phyloP scores from a whole-genome alignment of 2,113 vertebrate genomes.

The Apaloderma vittatum region DNA sequence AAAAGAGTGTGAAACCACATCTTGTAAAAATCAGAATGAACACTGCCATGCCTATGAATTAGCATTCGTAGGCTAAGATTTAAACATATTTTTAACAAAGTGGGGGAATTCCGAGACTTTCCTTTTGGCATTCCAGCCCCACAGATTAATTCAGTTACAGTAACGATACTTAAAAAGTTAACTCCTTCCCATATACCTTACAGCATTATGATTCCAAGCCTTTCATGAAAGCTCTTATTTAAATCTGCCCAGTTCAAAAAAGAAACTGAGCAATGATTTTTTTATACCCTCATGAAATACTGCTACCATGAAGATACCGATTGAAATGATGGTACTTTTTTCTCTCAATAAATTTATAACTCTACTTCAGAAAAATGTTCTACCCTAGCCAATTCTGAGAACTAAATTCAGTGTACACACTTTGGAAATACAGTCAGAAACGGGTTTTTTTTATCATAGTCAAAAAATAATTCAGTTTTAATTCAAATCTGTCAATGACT shows the following conservation, averaged over 20 bases:
- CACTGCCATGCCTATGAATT: background rate
- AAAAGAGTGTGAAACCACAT: background rate
- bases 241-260: background rate
- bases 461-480: background rate
- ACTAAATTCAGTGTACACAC: background rate
- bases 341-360: background rate
- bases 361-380: background rate
- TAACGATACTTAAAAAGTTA: background rate
- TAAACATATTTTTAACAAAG: background rate
- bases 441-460: background rate
- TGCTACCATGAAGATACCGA: background rate
- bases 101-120: background rate
- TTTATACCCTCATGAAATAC: background rate
- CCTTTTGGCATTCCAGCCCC: background rate
- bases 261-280: background rate
- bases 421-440: background rate
- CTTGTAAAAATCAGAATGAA: background rate
- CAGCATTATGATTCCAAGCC: background rate
- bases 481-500: background rate
- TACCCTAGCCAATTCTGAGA: background rate
- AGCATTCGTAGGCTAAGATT: background rate
- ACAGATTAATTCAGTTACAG: background rate
- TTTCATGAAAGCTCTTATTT: constrained; percentile 23
- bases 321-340: background rate
- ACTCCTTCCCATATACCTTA: background rate